Percentiles rank a stretch among this genome's conserved stretches.
Evolutionary conservation across 2,888 invertebrate species (phyloP).

Genomic region (Octodonta nipae): DNA sequence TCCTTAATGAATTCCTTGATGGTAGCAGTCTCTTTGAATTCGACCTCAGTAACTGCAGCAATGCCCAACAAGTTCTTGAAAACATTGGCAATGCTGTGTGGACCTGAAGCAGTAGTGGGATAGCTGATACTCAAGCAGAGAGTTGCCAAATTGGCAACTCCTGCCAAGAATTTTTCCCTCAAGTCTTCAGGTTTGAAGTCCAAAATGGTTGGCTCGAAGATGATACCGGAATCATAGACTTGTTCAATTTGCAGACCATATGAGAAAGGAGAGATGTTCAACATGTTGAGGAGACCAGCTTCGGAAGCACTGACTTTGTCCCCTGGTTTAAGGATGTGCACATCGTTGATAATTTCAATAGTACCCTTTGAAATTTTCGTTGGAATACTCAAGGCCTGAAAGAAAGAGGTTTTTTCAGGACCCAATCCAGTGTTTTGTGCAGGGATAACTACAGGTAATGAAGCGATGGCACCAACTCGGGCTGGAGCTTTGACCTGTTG

Average conservation of each 20-base stretch:
- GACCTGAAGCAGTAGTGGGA: constrained; percentile 91
- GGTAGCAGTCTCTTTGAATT: constrained; percentile 85
- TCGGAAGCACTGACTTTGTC: constrained; percentile 79
- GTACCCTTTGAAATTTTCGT: constrained; percentile 53
- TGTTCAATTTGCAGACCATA: constrained; percentile 92
- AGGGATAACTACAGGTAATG: constrained; percentile 89
- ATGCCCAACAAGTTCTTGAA: constrained; percentile 95
- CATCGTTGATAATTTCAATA: constrained; percentile 98
- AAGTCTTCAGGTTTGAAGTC: constrained; percentile 97
- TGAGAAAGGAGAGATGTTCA: constrained; percentile 98
- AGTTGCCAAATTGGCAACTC: constrained; percentile 87
- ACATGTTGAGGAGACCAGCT: constrained; percentile 78
- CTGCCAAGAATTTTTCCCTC: constrained; percentile 76
- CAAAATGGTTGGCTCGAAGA: constrained; percentile 90
- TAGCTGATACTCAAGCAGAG: constrained; percentile 88
- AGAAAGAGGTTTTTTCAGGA: constrained; percentile 48
- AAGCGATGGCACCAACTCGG: constrained; percentile 93
- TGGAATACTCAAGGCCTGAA: constrained; percentile 98
- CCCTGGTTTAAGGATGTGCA: constrained; percentile 82
- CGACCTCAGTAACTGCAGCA: constrained; percentile 89
- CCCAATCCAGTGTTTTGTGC: constrained; percentile 97
- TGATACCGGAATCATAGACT: constrained; percentile 97
- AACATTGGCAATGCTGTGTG: constrained; percentile 94
- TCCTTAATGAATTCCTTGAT: constrained; percentile 89
- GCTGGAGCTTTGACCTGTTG: constrained; percentile 96